Evolutionary conservation across 2,113 vertebrate genomes (phyloP).

Genomic region (Microcebus murinus): DNA sequence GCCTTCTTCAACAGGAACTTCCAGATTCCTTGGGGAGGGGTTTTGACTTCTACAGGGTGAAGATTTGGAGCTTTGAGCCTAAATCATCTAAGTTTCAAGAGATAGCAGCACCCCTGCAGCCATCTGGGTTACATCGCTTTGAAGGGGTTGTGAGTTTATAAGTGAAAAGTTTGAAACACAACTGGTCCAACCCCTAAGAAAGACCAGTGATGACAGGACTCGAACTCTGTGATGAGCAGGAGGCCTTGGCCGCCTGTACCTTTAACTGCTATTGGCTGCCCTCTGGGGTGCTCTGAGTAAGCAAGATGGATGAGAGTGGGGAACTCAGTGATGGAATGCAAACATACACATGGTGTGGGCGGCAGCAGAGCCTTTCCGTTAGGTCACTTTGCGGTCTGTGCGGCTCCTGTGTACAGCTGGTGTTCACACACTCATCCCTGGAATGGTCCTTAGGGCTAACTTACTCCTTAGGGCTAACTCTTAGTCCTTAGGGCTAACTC

Average conservation of each 20-base stretch:
- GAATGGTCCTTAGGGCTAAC: not conserved
- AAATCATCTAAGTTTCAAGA: not conserved
- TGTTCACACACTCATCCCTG: not conserved
- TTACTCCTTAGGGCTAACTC: not conserved
- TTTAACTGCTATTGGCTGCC: not conserved
- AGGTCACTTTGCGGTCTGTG: rapidly evolving
- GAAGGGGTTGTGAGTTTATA: not conserved
- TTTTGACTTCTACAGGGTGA: not conserved
- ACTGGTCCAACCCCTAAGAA: not conserved
- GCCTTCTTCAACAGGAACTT: not conserved
- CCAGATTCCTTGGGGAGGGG: not conserved
- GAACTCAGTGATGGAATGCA: not conserved
- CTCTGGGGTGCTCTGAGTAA: not conserved
- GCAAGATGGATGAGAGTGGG: not conserved
- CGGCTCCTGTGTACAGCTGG: not conserved
- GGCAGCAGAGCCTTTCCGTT: not conserved
- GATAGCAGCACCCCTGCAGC: not conserved
- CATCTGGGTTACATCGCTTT: not conserved
- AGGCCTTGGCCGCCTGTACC: not conserved
- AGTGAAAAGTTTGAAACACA: not conserved
- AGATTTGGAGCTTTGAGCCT: not conserved
- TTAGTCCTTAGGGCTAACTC: not conserved
- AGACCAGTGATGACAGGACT: not conserved
- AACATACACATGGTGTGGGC: too few relatives aligned
- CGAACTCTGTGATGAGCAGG: too few relatives aligned